A percentile compares a stretch with the other conserved stretches of the same genome.
These are phyloP conservation scores for Temnothorax ravouxi DNA, from an alignment of 2,888 invertebrate genomes.

Conservation along the genomic window DNA sequence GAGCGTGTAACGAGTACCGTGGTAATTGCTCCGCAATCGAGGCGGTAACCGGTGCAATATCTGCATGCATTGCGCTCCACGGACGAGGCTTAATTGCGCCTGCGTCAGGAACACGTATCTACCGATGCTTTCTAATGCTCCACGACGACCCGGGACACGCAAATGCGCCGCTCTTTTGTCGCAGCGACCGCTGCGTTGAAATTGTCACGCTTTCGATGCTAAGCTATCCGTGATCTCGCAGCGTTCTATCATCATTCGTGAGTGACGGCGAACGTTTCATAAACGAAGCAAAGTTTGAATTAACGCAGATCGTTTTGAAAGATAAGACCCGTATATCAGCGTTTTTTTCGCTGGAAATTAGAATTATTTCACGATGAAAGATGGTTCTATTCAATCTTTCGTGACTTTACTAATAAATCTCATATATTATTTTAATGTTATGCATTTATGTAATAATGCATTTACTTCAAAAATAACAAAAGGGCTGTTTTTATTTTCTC, in stretches of 20 bases:
- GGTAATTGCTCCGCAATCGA: constrained; percentile 66
- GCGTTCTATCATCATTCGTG: neutral
- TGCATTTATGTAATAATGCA: neutral
- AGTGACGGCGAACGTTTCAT: constrained; percentile 13
- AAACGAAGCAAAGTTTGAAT: constrained; percentile 10
- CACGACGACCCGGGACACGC: constrained; percentile 18
- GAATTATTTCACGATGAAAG: constrained; percentile 12
- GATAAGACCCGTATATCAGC: constrained; percentile 18
- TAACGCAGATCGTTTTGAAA: constrained; percentile 11
- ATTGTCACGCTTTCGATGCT: constrained; percentile 35
- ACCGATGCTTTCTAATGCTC: constrained; percentile 66
- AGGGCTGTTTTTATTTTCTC: neutral
- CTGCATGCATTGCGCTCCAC: constrained; percentile 22
- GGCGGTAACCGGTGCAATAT: constrained; percentile 41
- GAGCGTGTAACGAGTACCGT: constrained; percentile 59
- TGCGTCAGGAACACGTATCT: constrained; percentile 55
- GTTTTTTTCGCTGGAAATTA: neutral
- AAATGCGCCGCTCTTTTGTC: constrained; percentile 38
- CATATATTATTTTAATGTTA: neutral
- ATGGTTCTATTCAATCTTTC: neutral
- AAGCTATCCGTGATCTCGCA: constrained; percentile 19
- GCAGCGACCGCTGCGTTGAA: neutral
- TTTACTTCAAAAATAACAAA: neutral
- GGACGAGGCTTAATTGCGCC: constrained; percentile 61
- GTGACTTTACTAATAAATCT: neutral